These are phyloP conservation scores for Caiman crocodilus DNA, from an alignment of 2,797 vertebrate genomes.

Conservation along the genomic window DNA sequence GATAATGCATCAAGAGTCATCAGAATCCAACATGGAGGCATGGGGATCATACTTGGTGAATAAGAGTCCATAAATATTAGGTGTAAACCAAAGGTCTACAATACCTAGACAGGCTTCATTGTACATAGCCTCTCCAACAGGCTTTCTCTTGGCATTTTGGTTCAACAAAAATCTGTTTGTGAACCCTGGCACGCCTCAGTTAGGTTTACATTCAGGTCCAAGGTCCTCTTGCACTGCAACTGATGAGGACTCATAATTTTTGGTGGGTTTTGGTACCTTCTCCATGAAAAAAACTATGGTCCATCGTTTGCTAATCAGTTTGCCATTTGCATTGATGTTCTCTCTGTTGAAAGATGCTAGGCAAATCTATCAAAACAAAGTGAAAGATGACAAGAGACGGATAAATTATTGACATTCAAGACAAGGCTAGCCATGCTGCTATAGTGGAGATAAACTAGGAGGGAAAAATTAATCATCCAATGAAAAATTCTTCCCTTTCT, in stretches of 20 bases:
- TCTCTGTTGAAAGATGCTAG: constrained; percentile 26
- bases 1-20: neutral
- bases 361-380: neutral
- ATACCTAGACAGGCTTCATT: neutral
- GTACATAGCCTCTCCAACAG: neutral
- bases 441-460: neutral
- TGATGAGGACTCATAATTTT: constrained; percentile 40
- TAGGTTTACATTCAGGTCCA: constrained; percentile 57
- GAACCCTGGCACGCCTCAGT: constrained; percentile 37
- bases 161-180: neutral
- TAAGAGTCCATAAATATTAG: neutral
- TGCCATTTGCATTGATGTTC: constrained; percentile 15
- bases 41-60: neutral
- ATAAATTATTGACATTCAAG: constrained; percentile 12
- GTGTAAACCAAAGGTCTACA: neutral
- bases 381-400: constrained; percentile 1
- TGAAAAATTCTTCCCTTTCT: neutral
- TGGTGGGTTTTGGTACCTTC: constrained; percentile 6
- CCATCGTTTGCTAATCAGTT: neutral
- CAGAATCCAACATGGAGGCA: neutral
- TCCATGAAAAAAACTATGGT: neutral
- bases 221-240: constrained; percentile 27
- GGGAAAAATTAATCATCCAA: neutral
- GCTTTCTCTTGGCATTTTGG: constrained; percentile 22
- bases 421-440: constrained; percentile 26